Conservation (phyloP, 2,888 invertebrate species). For the Dicycla oo region DNA sequence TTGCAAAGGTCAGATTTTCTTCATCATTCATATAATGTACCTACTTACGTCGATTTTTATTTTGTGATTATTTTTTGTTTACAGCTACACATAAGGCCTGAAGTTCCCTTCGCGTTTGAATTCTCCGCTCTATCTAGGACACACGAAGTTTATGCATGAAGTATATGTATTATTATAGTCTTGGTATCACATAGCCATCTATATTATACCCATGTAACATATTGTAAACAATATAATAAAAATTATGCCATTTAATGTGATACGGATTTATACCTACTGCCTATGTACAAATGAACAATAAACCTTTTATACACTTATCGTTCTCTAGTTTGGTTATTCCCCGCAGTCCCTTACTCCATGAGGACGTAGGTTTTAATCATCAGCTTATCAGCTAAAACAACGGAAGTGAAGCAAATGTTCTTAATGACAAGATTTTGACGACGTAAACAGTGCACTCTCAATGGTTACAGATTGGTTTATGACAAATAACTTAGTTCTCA, state of each 20-base stretch:
- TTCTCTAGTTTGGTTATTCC: background rate
- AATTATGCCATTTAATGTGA: too few species aligned
- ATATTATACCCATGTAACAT: slow-evolving; percentile 3
- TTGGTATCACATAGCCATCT: background rate
- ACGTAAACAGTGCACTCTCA: too few species aligned
- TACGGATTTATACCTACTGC: background rate
- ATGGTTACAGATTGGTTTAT: too few species aligned
- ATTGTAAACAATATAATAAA: too few species aligned
- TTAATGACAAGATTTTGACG: too few species aligned
- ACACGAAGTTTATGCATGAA: background rate
- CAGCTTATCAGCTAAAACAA: too few species aligned
- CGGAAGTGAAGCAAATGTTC: too few species aligned
- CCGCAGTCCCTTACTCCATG: background rate
- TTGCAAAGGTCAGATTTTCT: too few species aligned
- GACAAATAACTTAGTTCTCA: too few species aligned
- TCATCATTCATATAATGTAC: background rate
- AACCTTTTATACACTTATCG: slow-evolving; percentile 13
- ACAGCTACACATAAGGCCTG: slow-evolving; percentile 13
- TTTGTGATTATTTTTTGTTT: slow-evolving; percentile 6
- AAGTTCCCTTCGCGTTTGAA: background rate
- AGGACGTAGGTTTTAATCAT: background rate
- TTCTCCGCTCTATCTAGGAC: slow-evolving; percentile 2
- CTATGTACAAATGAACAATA: slow-evolving; percentile 20
- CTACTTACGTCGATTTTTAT: background rate
- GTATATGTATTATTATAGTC: slow-evolving; percentile 8